These are phyloP conservation scores for Sibirionetta formosa DNA, from an alignment of 2,797 vertebrate genomes.

Conservation along the genomic window DNA sequence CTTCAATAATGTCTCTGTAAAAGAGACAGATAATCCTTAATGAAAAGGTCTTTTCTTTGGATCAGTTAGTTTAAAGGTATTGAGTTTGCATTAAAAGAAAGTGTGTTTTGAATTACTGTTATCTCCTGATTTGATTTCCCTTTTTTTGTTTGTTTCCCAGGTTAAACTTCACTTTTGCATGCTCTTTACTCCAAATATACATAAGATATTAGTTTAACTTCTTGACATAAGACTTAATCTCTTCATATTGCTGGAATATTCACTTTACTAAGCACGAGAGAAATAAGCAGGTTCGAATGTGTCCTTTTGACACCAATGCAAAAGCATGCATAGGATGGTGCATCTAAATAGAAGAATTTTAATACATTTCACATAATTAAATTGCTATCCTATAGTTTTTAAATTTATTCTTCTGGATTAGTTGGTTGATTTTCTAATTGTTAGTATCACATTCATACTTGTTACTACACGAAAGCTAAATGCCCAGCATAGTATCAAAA, in stretches of 20 bases:
- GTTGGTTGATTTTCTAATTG: background rate
- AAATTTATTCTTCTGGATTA: background rate
- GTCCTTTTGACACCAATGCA: background rate
- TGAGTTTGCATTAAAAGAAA: slow-evolving; percentile 42
- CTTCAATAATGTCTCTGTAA: slow-evolving; percentile 52
- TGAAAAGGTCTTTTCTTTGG: slow-evolving; percentile 28
- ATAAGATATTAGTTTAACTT: background rate
- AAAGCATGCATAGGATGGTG: background rate
- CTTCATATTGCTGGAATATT: background rate
- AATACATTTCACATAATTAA: background rate
- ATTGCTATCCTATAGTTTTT: background rate
- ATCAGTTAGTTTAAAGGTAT: slow-evolving; percentile 42
- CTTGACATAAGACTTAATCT: background rate
- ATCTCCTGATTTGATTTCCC: slow-evolving; percentile 36
- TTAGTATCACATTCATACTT: background rate
- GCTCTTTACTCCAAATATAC: background rate
- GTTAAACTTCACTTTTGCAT: background rate
- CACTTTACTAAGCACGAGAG: background rate
- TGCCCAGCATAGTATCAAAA: background rate
- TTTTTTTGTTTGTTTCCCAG: background rate
- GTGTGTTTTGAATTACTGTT: slow-evolving; percentile 44
- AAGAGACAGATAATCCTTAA: slow-evolving; percentile 70
- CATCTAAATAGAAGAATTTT: background rate
- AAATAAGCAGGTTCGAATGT: background rate
- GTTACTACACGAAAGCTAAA: background rate